Conservation (phyloP, 64 coral and sea anemone species). For the Porites australiensis region DNA sequence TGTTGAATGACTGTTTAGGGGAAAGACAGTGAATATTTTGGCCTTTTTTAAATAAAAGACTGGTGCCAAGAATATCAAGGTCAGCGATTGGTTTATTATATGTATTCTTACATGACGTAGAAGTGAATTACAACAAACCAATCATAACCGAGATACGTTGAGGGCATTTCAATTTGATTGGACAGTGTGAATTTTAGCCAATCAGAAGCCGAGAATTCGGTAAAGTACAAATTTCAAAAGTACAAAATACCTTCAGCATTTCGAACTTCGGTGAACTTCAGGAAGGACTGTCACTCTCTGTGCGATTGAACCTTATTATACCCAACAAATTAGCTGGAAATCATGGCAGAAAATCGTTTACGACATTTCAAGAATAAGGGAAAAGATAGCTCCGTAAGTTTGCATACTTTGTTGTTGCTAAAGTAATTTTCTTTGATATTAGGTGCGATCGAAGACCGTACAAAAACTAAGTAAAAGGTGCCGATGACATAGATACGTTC, state of each 20-base stretch:
- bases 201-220: not conserved
- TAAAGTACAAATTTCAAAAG: conserved; percentile 52
- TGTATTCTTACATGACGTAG: too few species aligned
- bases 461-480: too few species aligned
- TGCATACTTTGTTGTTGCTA: not conserved
- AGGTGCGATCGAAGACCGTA: not conserved
- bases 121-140: not conserved
- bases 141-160: conserved; percentile 33
- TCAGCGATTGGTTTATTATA: too few species aligned
- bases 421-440: not conserved
- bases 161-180: conserved; percentile 25
- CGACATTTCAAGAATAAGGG: conserved; percentile 66
- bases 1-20: too few species aligned
- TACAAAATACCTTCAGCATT: not conserved
- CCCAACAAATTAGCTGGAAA: not conserved
- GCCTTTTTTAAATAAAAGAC: too few species aligned
- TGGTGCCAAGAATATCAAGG: too few species aligned
- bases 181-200: not conserved
- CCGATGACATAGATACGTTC: too few species aligned
- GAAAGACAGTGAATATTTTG: too few species aligned
- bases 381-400: conserved; percentile 53
- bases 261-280: too few species aligned
- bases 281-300: not conserved
- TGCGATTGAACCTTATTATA: too few species aligned
- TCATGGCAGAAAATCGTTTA: conserved; percentile 70